Evolutionary conservation across 37 sponge, comb jelly and placozoan genomes (phyloP), one percentile per base, ranked within the genome.

Genomic region (Spongilla lacustris): DNA sequence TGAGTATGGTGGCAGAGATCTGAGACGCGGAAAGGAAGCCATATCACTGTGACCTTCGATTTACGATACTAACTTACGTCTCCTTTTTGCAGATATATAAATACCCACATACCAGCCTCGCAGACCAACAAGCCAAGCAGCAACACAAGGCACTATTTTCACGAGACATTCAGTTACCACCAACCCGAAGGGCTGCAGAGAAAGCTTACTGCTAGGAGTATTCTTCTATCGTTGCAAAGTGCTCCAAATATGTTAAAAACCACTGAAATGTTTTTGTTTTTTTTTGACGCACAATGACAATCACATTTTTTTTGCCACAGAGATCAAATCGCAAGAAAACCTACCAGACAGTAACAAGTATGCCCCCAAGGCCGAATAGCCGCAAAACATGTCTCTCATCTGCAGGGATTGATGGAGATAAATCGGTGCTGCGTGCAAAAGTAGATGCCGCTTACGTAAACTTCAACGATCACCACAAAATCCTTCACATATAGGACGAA

Each of bases 361-460:
- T 8, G n/a, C 30, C 19, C 79, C 86, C 29, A 78, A 13, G 22
- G 50, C 33, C n/a, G 50, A 27, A 22, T 78, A 85, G 23, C 71
- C 86, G 36, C 30, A 34, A 58, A 71, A 85, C 22, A 71, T 50
- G 70, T 85, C 67, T 37, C 67, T 37, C 33, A 85, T 69, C 86
- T 85, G 77, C 24, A 32, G 27, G 12, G 17, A 72, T 33, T 27
- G 10, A 32, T 4, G 34, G 19, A 36, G 35, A 21, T 17, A 35
- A 10, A 9, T 12, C 34, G 19, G 12, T 50, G 49, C 0, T 41
- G 41, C 41, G 6, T 6, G 24, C 13, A 30, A 31, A 8, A 38
- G 32, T 10, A 67, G 14, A 58, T 58, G 19, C 19, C 26, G 48
- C 49, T 46, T 67, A 84, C 85, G 29, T 68, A 36, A 17, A 31